Conservation (phyloP, 2,888 invertebrate genomes). For the Pelosia muscerda region DNA sequence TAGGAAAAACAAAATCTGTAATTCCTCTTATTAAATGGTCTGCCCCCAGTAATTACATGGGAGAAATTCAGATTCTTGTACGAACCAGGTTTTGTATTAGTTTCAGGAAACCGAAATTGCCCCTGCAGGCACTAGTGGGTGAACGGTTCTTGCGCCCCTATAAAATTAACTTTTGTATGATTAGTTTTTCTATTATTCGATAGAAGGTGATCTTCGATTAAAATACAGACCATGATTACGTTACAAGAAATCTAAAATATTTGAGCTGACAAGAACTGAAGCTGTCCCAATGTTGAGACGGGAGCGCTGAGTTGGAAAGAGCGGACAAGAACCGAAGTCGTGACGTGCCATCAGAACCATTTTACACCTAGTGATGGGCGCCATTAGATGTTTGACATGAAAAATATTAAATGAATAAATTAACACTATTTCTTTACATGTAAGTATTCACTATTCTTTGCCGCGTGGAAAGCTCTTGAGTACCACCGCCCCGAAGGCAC, state of each 20-base stretch:
- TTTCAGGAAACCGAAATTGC: neutral
- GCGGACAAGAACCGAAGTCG: neutral
- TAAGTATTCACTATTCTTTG: neutral
- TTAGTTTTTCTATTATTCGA: slow-evolving; percentile 4
- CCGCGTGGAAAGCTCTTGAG: neutral
- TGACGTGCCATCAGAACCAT: neutral
- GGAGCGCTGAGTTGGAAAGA: neutral
- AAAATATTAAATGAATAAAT: slow-evolving; percentile 1
- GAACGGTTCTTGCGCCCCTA: neutral
- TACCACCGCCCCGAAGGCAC: neutral
- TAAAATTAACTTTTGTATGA: neutral
- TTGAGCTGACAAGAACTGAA: neutral
- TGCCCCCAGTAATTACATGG: too few relatives aligned
- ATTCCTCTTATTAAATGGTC: too few relatives aligned
- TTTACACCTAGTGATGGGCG: neutral
- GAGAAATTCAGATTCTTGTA: neutral
- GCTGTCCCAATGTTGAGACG: neutral
- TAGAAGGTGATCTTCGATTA: slow-evolving; percentile 1
- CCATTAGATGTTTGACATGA: slow-evolving; percentile 1
- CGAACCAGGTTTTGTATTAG: neutral
- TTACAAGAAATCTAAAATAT: neutral
- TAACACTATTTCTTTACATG: neutral
- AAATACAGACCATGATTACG: slow-evolving; percentile 1
- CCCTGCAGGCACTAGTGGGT: neutral
- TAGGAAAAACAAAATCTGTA: neutral